Conservation (phyloP, 2,888 invertebrate species). For the Labia minor region DNA sequence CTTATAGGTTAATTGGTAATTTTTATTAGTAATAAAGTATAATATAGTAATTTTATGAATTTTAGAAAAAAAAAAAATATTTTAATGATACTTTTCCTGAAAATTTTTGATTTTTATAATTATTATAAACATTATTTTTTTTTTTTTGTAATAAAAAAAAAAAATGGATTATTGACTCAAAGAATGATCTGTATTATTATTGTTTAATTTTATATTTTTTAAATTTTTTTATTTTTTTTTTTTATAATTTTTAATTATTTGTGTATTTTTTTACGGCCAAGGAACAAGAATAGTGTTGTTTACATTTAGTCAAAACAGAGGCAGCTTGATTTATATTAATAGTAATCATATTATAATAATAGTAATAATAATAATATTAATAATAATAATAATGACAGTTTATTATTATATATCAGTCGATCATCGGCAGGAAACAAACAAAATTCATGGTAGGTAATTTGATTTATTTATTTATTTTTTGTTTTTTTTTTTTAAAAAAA, state of each 20-base stretch:
- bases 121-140: too few relatives aligned
- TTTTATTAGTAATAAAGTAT: too few relatives aligned
- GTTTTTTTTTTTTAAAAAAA: neutral
- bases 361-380: neutral
- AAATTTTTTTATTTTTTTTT: neutral
- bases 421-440: neutral
- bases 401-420: neutral
- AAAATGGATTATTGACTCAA: neutral
- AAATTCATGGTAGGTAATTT: neutral
- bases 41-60: too few relatives aligned
- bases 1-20: too few relatives aligned
- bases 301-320: neutral
- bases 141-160: too few relatives aligned
- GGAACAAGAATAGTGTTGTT: neutral
- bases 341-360: neutral
- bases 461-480: neutral
- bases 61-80: too few relatives aligned
- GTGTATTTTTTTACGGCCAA: conserved; percentile 13
- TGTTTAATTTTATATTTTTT: neutral
- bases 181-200: neutral
- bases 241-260: too few relatives aligned
- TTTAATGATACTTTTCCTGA: too few relatives aligned
- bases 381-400: too few relatives aligned
- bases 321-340: neutral
- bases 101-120: too few relatives aligned